Conservation (phyloP, 2,888 invertebrate genomes). For the Tridacna crocea region DNA sequence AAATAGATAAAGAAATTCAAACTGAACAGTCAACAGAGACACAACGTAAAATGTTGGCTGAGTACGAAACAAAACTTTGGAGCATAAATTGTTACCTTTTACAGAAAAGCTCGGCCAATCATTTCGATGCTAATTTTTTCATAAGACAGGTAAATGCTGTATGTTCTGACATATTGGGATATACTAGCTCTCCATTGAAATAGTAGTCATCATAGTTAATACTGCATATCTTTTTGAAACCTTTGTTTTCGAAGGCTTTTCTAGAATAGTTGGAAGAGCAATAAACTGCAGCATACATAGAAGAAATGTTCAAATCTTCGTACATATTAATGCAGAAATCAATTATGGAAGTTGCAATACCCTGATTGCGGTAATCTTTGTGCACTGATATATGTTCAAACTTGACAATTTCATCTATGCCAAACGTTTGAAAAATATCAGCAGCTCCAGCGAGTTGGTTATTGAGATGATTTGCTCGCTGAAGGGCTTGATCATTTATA, state of each 20-base stretch:
- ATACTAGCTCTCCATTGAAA: background rate
- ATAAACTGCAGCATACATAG: constrained; percentile 1
- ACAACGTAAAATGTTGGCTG: no score
- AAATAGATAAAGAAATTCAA: no score
- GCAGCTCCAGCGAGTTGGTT: background rate
- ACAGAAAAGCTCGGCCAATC: no score
- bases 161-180: background rate
- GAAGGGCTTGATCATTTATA: background rate
- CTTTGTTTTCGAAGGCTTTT: constrained; percentile 9
- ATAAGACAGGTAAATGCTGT: background rate
- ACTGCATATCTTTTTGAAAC: background rate
- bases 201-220: background rate
- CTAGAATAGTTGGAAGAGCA: constrained; percentile 13
- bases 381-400: background rate
- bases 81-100: no score
- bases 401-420: background rate
- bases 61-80: no score
- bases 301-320: background rate
- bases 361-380: background rate
- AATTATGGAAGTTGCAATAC: background rate
- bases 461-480: background rate
- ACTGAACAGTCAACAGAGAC: no score
- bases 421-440: constrained; percentile 11
- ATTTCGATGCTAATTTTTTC: background rate
- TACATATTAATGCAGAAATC: background rate